These are phyloP conservation scores for Chaenodraco wilsoni DNA, from an alignment of 2,797 vertebrate species.

Conservation along the genomic window DNA sequence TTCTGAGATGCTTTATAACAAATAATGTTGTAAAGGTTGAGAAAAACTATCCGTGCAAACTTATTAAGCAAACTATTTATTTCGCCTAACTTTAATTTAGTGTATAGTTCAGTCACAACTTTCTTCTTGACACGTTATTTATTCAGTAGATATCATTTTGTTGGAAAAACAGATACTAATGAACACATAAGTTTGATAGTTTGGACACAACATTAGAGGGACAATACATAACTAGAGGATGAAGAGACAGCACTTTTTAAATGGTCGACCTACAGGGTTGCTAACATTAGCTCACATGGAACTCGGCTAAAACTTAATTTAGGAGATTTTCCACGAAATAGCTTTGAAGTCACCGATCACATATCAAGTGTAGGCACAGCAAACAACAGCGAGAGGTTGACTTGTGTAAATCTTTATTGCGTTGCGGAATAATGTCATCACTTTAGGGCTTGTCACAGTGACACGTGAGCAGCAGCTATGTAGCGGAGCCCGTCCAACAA, in stretches of 20 bases:
- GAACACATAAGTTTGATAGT: neutral
- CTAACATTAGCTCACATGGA: slow-evolving; percentile 47
- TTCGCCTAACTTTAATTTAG: too few relatives aligned
- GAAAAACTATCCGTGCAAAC: neutral
- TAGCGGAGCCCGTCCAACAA: slow-evolving; percentile 51
- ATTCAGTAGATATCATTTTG: neutral
- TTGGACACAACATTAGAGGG: neutral
- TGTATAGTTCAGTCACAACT: neutral
- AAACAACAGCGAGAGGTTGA: fast-evolving
- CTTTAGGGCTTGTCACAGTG: slow-evolving; percentile 66
- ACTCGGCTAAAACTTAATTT: slow-evolving; percentile 20
- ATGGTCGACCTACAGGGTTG: neutral
- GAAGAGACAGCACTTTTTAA: neutral
- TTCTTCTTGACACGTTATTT: neutral
- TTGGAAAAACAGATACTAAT: neutral
- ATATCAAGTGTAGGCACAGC: fast-evolving
- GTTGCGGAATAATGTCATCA: slow-evolving; percentile 44
- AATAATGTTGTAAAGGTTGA: neutral
- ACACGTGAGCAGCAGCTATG: slow-evolving; percentile 79
- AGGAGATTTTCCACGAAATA: neutral
- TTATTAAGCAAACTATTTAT: neutral
- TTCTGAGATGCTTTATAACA: too few relatives aligned
- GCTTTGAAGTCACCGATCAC: fast-evolving
- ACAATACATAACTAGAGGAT: neutral
- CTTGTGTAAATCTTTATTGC: neutral